Evolutionary conservation across 2,888 invertebrate species (phyloP).

Genomic region (Epirrhoe alternata): DNA sequence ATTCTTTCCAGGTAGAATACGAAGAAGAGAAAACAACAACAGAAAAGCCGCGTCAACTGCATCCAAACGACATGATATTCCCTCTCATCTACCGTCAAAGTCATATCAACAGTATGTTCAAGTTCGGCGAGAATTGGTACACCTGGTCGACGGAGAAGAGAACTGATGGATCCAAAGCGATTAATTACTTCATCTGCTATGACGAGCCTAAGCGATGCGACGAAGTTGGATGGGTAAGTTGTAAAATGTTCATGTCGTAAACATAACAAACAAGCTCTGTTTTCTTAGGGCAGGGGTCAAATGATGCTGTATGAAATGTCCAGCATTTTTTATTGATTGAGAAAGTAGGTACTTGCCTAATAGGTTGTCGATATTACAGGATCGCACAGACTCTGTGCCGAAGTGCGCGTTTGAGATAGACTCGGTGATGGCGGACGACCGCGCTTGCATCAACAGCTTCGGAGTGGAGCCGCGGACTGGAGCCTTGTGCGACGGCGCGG

Average conservation of each 20-base stretch:
- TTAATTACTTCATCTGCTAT: constrained; percentile 74
- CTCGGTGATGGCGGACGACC: constrained; percentile 72
- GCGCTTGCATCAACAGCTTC: constrained; percentile 74
- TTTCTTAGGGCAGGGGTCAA: no score
- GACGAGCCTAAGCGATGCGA: constrained; percentile 79
- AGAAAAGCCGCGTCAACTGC: constrained; percentile 60
- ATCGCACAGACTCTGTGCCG: constrained; percentile 68
- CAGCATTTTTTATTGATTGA: no score
- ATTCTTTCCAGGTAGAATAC: constrained; percentile 49
- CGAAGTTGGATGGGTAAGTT: constrained; percentile 76
- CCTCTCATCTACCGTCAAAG: constrained; percentile 74
- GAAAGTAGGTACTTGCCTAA: no score
- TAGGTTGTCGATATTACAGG: constrained; percentile 51
- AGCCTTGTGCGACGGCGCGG: constrained; percentile 72
- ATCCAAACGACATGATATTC: constrained; percentile 77
- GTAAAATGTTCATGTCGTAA: constrained; percentile 5
- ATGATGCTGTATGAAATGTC: no score
- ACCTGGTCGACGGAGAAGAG: constrained; percentile 77
- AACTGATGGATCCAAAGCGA: constrained; percentile 69
- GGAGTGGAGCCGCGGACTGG: constrained; percentile 68
- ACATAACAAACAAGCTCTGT: no score
- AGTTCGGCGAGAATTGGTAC: constrained; percentile 79
- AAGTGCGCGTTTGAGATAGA: constrained; percentile 79
- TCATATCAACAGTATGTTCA: constrained; percentile 79
- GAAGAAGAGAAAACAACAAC: constrained; percentile 64